Evolutionary conservation across 2,797 vertebrate species (phyloP), one percentile per base, ranked within the genome.

Genomic region (Nyctibius grandis): DNA sequence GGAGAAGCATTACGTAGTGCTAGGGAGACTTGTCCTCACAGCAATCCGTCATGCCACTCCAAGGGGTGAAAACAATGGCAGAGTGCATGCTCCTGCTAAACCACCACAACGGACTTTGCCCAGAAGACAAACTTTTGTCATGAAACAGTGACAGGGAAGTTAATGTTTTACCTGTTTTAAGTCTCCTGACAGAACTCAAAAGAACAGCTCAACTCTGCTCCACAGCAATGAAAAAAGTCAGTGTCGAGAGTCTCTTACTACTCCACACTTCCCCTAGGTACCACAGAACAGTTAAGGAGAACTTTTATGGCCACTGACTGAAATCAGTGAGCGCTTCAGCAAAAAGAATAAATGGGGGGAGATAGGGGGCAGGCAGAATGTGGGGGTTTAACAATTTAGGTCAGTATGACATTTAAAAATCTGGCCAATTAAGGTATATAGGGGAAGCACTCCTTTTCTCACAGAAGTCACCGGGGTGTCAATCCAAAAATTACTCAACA

Each of bases 121-220:
- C 20, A 0, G 44, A 77, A 76, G 53, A 74, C 48, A 89, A 86
- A 70, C 65, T 38, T 72, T 8, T 88, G 59, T 63, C 63, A 84
- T 60, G 36, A n/a, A 67, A 72, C 14, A 11, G 45, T 11, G 57
- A 48, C 74, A 88, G 72, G 6, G 5, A 79, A 87, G 90, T 96
- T 97, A 96, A 96, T 94, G 67, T 95, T 94, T 96, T 36, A 94
- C 87, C 28, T 47, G 51, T 11, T 74, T 60, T 14, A 68, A 36
- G 50, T 50, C 36, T 91, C 74, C 76, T 48, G 69, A 63, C 44
- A 84, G 45, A 91, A 63, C 4, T 11, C 50, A 50, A 64, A 83
- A 92, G 23, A 69, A 50, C 28, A 57, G 53, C 54, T 74, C 54
- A 48, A 10, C 36, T 82, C 67, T 40, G 29, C 64, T 74, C 8